These are phyloP conservation scores for Drosophila sordidapex DNA, from an alignment of 2,888 invertebrate species.

Conservation along the genomic window DNA sequence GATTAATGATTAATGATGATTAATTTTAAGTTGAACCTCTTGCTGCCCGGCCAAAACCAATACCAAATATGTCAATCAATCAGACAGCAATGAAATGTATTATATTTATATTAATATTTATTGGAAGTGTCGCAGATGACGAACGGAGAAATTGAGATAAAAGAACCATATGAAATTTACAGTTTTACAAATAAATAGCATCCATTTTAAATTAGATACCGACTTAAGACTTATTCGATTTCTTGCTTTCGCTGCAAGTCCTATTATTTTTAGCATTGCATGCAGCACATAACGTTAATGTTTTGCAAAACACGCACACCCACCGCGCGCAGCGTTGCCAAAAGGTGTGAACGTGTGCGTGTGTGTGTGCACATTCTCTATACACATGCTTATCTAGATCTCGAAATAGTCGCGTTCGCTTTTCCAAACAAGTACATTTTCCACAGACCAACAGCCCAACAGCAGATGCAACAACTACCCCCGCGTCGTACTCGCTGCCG, in stretches of 20 bases:
- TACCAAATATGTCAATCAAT: constrained; percentile 37
- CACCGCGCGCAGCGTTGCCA: constrained; percentile 8
- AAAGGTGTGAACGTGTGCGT: constrained; percentile 3
- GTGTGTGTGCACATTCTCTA: neutral
- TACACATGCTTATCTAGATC: constrained; percentile 3
- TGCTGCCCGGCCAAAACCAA: constrained; percentile 70
- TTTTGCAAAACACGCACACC: constrained; percentile 44
- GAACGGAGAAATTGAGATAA: constrained; percentile 64
- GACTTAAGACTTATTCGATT: neutral
- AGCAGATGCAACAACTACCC: constrained; percentile 34
- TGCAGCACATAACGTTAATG: constrained; percentile 66
- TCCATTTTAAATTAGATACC: constrained; percentile 57
- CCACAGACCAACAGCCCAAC: constrained; percentile 4
- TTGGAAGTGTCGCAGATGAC: constrained; percentile 69
- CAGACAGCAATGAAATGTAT: constrained; percentile 74
- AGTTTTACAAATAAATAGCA: constrained; percentile 74
- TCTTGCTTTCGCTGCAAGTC: constrained; percentile 10
- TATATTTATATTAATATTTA: constrained; percentile 77
- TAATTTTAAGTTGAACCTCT: constrained; percentile 76
- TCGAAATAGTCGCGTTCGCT: constrained; percentile 16
- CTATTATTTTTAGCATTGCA: constrained; percentile 26
- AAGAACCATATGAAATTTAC: constrained; percentile 68
- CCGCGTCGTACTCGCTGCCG: constrained; percentile 24
- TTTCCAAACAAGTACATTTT: constrained; percentile 49
- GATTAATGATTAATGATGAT: constrained; percentile 63